Percentiles rank a stretch among this genome's conserved stretches.
Evolutionary conservation across 2,888 invertebrate genomes (phyloP).

Genomic region (Marasmarcha lunaedactyla): DNA sequence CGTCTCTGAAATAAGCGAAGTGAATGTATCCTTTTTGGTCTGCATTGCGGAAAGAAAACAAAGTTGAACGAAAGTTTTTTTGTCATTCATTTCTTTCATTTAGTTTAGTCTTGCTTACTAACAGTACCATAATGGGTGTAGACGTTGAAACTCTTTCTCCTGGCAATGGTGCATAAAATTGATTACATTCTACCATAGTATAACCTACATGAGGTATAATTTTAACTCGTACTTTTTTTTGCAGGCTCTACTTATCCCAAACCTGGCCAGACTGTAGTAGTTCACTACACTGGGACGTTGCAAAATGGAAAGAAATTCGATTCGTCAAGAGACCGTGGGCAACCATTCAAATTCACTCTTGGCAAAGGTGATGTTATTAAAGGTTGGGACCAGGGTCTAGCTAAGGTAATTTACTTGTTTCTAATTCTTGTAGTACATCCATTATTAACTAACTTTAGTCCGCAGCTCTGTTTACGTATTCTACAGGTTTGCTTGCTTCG

Average conservation of each 20-base stretch:
- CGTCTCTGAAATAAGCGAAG: too few species aligned
- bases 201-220: too few species aligned
- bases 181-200: too few species aligned
- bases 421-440: too few species aligned
- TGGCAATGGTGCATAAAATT: constrained; percentile 39
- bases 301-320: constrained; percentile 93
- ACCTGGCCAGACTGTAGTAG: constrained; percentile 93
- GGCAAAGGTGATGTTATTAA: constrained; percentile 98
- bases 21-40: too few species aligned
- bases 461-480: too few species aligned
- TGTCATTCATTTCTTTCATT: not conserved
- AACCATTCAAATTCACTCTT: constrained; percentile 94
- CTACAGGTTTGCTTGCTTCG: too few species aligned
- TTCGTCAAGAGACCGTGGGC: constrained; percentile 93
- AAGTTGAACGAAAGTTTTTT: not conserved
- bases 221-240: constrained; percentile 26
- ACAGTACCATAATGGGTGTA: constrained; percentile 41
- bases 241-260: constrained; percentile 92
- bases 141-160: constrained; percentile 52
- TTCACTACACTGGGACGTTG: constrained; percentile 96
- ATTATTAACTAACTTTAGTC: too few species aligned
- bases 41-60: too few species aligned
- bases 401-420: constrained; percentile 79
- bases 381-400: constrained; percentile 97
- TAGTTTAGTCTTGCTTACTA: not conserved